Evolutionary conservation across 2,888 invertebrate species (phyloP).

Genomic region (Mythimna lalbum): DNA sequence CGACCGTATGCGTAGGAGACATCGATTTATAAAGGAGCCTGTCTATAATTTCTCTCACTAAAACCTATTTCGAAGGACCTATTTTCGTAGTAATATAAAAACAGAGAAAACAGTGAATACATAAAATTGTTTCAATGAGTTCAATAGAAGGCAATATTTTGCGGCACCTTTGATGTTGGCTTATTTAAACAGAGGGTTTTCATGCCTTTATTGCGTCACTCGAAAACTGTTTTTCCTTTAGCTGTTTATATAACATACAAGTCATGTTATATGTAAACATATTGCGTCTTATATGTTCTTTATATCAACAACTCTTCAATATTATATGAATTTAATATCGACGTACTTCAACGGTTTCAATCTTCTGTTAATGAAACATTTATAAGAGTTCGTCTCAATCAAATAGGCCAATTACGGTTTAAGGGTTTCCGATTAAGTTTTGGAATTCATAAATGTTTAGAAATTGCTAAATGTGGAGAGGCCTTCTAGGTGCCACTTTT

Average conservation of each 20-base stretch:
- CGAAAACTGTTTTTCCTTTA: slow-evolving; percentile 71
- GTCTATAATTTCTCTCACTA: slow-evolving; percentile 18
- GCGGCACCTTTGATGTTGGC: slow-evolving; percentile 83
- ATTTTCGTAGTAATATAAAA: slow-evolving; percentile 48
- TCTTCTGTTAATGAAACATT: slow-evolving; percentile 55
- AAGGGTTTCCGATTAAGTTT: slow-evolving; percentile 30
- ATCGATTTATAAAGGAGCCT: neutral
- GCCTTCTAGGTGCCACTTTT: too few relatives aligned
- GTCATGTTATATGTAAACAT: slow-evolving; percentile 59
- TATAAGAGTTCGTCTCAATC: slow-evolving; percentile 44
- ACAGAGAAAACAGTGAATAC: slow-evolving; percentile 61
- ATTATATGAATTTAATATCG: slow-evolving; percentile 38
- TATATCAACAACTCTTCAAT: slow-evolving; percentile 42
- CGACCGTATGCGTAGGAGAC: too few relatives aligned
- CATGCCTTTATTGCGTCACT: slow-evolving; percentile 81
- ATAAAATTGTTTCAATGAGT: slow-evolving; percentile 77
- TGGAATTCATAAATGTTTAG: slow-evolving; percentile 23
- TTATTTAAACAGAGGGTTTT: slow-evolving; percentile 84
- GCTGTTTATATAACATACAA: slow-evolving; percentile 63
- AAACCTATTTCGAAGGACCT: slow-evolving; percentile 31
- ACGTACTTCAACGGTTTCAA: slow-evolving; percentile 36
- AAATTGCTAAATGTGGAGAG: neutral
- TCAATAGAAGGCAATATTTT: slow-evolving; percentile 76
- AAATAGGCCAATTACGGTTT: slow-evolving; percentile 42
- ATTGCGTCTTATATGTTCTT: slow-evolving; percentile 42